Percentiles rank a stretch among this genome's conserved stretches.
Evolutionary conservation across 2,888 invertebrate species (phyloP).

Genomic region (Caenorhabditis wallacei): DNA sequence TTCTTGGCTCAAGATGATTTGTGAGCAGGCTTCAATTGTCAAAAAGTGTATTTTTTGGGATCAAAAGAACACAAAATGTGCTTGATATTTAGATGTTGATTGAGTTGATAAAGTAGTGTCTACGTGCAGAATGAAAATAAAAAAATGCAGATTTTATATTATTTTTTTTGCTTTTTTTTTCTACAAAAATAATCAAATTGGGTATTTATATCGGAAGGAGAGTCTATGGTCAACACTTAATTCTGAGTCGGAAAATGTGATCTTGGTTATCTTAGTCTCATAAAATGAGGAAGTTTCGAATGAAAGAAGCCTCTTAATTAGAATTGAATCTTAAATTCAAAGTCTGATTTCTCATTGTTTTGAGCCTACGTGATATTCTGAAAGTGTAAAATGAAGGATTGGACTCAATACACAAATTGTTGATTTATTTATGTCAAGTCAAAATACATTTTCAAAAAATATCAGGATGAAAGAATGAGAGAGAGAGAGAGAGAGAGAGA

Average conservation of each 20-base stretch:
- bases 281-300: conserved; percentile 2
- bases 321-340: conserved; percentile 4
- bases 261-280: too few relatives aligned
- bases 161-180: too few relatives aligned
- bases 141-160: too few relatives aligned
- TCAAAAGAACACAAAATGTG: conserved; percentile 29
- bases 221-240: neutral
- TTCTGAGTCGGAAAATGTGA: neutral
- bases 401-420: conserved; percentile 28
- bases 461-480: neutral
- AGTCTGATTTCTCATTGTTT: neutral
- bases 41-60: neutral
- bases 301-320: neutral
- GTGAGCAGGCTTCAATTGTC: neutral
- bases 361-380: conserved; percentile 17
- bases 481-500: too few relatives aligned
- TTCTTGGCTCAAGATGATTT: conserved; percentile 21
- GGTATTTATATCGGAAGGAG: neutral
- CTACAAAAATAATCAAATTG: neutral
- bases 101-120: neutral
- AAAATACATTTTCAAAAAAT: conserved; percentile 12
- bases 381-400: conserved; percentile 6
- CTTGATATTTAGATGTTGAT: conserved; percentile 8
- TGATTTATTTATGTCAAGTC: conserved; percentile 39
- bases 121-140: neutral